Evolutionary conservation across 2,888 invertebrate genomes (phyloP).

Genomic region (Mimas tiliae): DNA sequence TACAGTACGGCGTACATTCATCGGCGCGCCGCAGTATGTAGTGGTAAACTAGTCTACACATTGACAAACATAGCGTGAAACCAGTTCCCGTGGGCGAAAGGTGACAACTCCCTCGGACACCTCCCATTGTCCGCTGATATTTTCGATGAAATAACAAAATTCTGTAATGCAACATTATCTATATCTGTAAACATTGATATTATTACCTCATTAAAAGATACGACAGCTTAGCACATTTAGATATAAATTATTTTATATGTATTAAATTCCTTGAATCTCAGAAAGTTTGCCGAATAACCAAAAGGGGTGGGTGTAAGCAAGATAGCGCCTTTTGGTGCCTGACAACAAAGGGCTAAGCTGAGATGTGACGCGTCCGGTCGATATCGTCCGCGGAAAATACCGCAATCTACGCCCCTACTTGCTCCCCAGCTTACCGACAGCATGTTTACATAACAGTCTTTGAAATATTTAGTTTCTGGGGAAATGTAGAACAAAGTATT

Average conservation of each 20-base stretch:
- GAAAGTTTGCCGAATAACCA: background rate
- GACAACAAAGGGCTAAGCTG: slow-evolving; percentile 56
- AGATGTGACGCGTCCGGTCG: slow-evolving; percentile 61
- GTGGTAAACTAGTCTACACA: slow-evolving; percentile 27
- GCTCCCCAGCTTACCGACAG: background rate
- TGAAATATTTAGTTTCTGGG: background rate
- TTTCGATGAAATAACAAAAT: background rate
- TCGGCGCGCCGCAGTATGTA: background rate
- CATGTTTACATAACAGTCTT: slow-evolving; percentile 22
- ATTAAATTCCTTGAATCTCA: background rate
- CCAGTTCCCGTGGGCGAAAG: slow-evolving; percentile 71
- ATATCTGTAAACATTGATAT: no score
- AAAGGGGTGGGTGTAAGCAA: slow-evolving; percentile 6
- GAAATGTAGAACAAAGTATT: background rate
- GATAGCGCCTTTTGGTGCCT: slow-evolving; percentile 28
- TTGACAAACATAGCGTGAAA: slow-evolving; percentile 40
- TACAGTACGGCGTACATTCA: background rate
- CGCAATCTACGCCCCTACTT: slow-evolving; percentile 39
- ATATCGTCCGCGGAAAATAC: slow-evolving; percentile 53
- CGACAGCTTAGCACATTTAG: background rate
- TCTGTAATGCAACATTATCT: no score
- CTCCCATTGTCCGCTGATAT: background rate
- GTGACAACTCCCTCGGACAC: slow-evolving; percentile 37
- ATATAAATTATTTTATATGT: no score
- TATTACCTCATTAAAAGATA: no score